Evolutionary conservation across 2,888 invertebrate species (phyloP).

Genomic region (Tupiocoris notatus): DNA sequence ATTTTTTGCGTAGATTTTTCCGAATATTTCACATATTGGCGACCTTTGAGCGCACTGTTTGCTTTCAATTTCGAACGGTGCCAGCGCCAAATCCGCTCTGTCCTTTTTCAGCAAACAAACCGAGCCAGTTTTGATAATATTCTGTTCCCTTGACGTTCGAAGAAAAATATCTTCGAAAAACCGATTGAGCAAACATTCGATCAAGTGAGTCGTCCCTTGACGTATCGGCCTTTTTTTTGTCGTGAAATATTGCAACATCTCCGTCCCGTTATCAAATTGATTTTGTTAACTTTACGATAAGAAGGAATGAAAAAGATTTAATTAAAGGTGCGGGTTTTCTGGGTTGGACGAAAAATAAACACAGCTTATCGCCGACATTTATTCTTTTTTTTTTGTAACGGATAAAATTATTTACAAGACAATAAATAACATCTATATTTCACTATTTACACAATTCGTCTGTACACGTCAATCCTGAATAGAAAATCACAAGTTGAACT

Average conservation of each 20-base stretch:
- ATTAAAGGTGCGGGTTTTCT: slow-evolving; percentile 30
- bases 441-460: slow-evolving; percentile 37
- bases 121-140: slow-evolving; percentile 13
- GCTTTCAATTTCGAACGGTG: neutral
- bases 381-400: slow-evolving; percentile 36
- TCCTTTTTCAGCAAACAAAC: slow-evolving; percentile 18
- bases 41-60: neutral
- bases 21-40: too few species aligned
- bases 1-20: too few species aligned
- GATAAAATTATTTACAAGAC: slow-evolving; percentile 46
- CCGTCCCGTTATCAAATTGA: slow-evolving; percentile 7
- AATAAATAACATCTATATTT: slow-evolving; percentile 47
- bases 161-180: slow-evolving; percentile 7
- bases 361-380: slow-evolving; percentile 34
- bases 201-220: slow-evolving; percentile 25
- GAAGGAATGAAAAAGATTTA: slow-evolving; percentile 24
- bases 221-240: slow-evolving; percentile 24
- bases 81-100: neutral
- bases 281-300: slow-evolving; percentile 35
- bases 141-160: slow-evolving; percentile 22
- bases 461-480: slow-evolving; percentile 23
- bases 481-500: slow-evolving; percentile 26
- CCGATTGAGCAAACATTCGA: slow-evolving; percentile 35
- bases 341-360: slow-evolving; percentile 32
- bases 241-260: slow-evolving; percentile 35